These are phyloP conservation scores for Eilema griseolum DNA, from an alignment of 2,888 invertebrate genomes.

Conservation along the genomic window DNA sequence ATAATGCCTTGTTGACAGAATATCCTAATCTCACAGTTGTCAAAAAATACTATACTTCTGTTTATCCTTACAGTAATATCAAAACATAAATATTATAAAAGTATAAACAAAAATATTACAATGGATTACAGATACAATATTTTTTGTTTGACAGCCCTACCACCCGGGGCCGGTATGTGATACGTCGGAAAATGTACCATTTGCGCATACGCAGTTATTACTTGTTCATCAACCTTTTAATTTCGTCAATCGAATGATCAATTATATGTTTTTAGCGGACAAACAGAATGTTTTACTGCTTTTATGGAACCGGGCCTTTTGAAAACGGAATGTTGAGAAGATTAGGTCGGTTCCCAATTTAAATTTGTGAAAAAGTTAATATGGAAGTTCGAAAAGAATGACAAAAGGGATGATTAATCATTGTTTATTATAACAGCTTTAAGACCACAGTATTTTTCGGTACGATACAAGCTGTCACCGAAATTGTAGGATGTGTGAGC, in stretches of 20 bases:
- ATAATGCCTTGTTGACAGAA: too few relatives aligned
- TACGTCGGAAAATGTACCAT: slow-evolving; percentile 65
- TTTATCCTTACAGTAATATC: too few relatives aligned
- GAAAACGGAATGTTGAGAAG: slow-evolving; percentile 28
- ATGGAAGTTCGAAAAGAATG: background rate
- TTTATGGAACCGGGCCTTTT: slow-evolving; percentile 37
- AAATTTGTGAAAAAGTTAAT: slow-evolving; percentile 18
- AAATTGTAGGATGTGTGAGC: too few relatives aligned
- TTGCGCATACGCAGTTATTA: slow-evolving; percentile 51
- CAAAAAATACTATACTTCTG: background rate
- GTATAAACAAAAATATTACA: background rate
- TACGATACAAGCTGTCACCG: too few relatives aligned
- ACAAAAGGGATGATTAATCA: background rate
- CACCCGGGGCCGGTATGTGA: slow-evolving; percentile 54
- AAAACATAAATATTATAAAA: background rate
- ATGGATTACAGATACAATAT: background rate
- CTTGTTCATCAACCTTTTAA: slow-evolving; percentile 55
- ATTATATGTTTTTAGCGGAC: slow-evolving; percentile 46
- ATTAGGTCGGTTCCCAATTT: slow-evolving; percentile 43
- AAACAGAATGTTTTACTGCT: slow-evolving; percentile 43
- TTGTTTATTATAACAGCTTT: background rate
- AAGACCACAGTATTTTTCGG: background rate
- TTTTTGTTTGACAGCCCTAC: slow-evolving; percentile 35
- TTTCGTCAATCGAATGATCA: slow-evolving; percentile 52
- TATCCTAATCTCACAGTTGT: too few relatives aligned